These are phyloP conservation scores for Amphiura filiformis DNA, from an alignment of 35 echinoderm and acorn worm species.

Conservation along the genomic window DNA sequence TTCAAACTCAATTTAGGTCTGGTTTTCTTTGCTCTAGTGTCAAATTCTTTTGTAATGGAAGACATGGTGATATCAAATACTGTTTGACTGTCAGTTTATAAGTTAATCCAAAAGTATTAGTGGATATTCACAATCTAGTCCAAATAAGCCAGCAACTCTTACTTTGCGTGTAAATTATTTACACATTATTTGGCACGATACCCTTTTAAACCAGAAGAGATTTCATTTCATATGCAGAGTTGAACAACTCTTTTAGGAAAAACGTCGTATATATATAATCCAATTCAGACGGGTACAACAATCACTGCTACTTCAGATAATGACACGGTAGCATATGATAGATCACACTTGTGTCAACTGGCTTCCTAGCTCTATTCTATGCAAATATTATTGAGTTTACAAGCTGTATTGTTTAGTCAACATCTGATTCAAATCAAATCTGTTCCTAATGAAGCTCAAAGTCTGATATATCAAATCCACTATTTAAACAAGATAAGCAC, in stretches of 20 bases:
- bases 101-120: too few relatives aligned
- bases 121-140: too few relatives aligned
- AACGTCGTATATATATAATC: too few relatives aligned
- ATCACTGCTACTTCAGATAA: neutral
- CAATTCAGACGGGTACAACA: neutral
- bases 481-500: neutral
- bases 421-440: neutral
- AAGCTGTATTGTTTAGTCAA: neutral
- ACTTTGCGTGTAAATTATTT: neutral
- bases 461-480: neutral
- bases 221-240: too few relatives aligned
- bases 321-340: neutral
- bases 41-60: constrained; percentile 6
- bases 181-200: neutral
- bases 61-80: neutral
- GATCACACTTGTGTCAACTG: neutral
- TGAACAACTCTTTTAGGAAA: too few relatives aligned
- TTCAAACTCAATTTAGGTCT: neutral
- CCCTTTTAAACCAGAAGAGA: too few relatives aligned
- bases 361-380: neutral
- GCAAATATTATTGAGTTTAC: neutral
- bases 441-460: neutral
- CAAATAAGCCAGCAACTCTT: neutral
- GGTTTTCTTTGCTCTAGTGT: neutral
- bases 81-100: neutral